These are phyloP conservation scores for Chrysolina haemoptera DNA, from an alignment of 2,888 invertebrate genomes.

Conservation along the genomic window DNA sequence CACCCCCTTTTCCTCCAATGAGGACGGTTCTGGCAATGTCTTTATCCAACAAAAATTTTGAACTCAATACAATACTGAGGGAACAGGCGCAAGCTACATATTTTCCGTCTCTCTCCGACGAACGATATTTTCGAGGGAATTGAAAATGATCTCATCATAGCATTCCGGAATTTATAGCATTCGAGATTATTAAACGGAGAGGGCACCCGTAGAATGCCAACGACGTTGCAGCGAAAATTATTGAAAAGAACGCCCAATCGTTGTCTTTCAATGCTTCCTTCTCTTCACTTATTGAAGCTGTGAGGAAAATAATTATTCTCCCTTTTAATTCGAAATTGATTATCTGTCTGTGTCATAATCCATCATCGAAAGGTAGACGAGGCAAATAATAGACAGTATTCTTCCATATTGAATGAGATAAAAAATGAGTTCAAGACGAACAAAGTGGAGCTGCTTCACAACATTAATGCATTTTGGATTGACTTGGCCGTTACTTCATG, in stretches of 20 bases:
- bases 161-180: conserved; percentile 10
- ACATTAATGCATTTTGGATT: too few species aligned
- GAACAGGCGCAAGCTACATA: too few species aligned
- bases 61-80: too few species aligned
- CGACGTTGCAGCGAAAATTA: background rate
- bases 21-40: too few species aligned
- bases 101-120: too few species aligned
- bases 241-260: background rate
- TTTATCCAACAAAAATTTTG: too few species aligned
- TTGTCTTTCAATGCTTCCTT: background rate
- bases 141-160: background rate
- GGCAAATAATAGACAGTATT: too few species aligned
- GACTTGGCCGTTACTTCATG: too few species aligned
- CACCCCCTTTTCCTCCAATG: too few species aligned
- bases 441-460: background rate
- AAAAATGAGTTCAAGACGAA: background rate
- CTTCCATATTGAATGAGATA: background rate
- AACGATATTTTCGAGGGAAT: background rate
- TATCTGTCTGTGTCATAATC: background rate
- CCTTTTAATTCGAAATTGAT: background rate
- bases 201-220: background rate
- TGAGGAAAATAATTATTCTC: background rate
- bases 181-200: conserved; percentile 2
- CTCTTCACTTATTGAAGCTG: background rate
- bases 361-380: background rate